Evolutionary conservation across 2,888 invertebrate species (phyloP).

Genomic region (Latrodectus elegans): DNA sequence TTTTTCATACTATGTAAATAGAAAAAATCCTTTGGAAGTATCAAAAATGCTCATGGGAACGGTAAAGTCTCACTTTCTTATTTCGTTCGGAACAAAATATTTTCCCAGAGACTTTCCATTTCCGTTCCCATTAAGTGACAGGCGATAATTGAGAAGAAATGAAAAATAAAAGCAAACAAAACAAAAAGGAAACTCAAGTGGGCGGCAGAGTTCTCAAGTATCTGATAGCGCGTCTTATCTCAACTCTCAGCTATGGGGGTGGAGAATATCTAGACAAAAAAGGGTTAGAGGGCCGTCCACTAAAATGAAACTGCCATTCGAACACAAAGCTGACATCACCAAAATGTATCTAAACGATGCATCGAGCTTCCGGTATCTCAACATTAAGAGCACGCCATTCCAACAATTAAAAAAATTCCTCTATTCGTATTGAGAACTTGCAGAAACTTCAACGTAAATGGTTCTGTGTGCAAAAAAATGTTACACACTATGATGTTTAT

Average conservation of each 20-base stretch:
- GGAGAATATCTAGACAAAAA: conserved; percentile 10
- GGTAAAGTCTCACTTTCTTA: too few species aligned
- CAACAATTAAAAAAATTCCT: not conserved
- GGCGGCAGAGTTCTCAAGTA: conserved; percentile 46
- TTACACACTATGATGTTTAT: too few species aligned
- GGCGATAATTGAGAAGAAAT: conserved; percentile 52
- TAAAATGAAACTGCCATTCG: too few species aligned
- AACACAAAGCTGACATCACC: not conserved
- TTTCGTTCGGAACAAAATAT: not conserved
- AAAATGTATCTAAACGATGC: not conserved
- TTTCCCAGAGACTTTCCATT: conserved; percentile 41
- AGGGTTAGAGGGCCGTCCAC: conserved; percentile 2
- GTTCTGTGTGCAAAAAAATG: not conserved
- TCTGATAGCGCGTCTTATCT: conserved; percentile 33
- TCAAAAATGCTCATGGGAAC: too few species aligned
- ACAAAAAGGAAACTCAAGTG: conserved; percentile 27
- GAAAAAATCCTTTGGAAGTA: too few species aligned
- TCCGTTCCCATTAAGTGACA: conserved; percentile 49
- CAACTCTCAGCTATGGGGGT: not conserved
- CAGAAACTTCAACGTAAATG: not conserved
- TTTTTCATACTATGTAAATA: too few species aligned
- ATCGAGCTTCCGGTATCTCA: conserved; percentile 5
- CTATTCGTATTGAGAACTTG: not conserved
- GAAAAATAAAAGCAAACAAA: not conserved
- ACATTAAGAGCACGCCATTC: not conserved